A percentile compares a stretch with the other conserved stretches of the same genome.
phyloP scores from a whole-genome alignment of 2,888 invertebrate species.

The Seladonia tumulorum region DNA sequence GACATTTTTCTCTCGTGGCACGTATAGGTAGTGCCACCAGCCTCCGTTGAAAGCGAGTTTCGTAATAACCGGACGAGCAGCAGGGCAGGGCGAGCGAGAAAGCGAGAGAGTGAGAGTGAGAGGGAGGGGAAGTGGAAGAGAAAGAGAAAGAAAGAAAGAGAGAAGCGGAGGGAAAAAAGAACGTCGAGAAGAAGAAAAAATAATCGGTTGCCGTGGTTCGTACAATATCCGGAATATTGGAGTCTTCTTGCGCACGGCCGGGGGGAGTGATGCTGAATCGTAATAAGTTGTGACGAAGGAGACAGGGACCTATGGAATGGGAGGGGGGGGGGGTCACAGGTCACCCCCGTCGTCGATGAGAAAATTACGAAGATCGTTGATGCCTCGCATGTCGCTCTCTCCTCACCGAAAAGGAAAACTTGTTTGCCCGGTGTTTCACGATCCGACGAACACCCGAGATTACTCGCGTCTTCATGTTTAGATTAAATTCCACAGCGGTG shows the following conservation, averaged over 20 bases:
- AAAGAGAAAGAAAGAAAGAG: neutral
- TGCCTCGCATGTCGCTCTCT: neutral
- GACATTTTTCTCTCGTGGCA: slow-evolving; percentile 70
- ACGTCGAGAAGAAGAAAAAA: slow-evolving; percentile 57
- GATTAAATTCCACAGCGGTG: slow-evolving; percentile 54
- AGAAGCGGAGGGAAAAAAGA: slow-evolving; percentile 21
- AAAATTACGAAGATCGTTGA: slow-evolving; percentile 52
- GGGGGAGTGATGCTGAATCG: slow-evolving; percentile 56
- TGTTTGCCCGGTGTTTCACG: slow-evolving; percentile 44
- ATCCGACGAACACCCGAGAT: slow-evolving; percentile 51
- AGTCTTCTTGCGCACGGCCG: slow-evolving; percentile 35
- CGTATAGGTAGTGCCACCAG: slow-evolving; percentile 54
- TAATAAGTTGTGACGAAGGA: slow-evolving; percentile 64
- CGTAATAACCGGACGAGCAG: slow-evolving; percentile 73
- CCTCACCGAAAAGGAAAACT: slow-evolving; percentile 47
- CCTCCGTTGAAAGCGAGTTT: slow-evolving; percentile 74
- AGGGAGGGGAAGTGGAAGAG: neutral
- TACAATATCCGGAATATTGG: slow-evolving; percentile 75
- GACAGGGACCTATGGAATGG: neutral
- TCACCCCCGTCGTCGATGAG: slow-evolving; percentile 52
- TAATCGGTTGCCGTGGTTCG: slow-evolving; percentile 69
- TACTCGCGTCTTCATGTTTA: slow-evolving; percentile 52
- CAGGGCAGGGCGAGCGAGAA: slow-evolving; percentile 29
- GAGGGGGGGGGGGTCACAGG: slow-evolving; percentile 34
- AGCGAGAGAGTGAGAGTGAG: slow-evolving; percentile 35